Evolutionary conservation across 2,888 invertebrate genomes (phyloP), one percentile per base, ranked within the genome.

Genomic region (Megalurothrips usitatus): DNA sequence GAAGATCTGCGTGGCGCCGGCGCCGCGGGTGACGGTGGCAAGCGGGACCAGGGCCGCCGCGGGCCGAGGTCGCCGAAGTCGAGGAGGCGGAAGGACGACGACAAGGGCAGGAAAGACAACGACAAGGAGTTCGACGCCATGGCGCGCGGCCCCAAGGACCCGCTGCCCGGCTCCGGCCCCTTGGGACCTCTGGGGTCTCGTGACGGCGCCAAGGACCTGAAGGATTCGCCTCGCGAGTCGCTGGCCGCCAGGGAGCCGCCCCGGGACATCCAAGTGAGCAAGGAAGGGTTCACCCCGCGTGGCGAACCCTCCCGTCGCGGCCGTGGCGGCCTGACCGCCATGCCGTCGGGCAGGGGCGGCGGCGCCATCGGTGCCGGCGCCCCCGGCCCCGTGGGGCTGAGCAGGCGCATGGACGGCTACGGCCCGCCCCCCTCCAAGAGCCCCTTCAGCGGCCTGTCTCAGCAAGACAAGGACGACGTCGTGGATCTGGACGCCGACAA

Each of bases 281-380:
- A 75, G 82, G 94, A 94, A 85, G 94, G 93, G 79, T 96, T 96
- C 87, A 93, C 94, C 1, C 96, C 96, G 0, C 91, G 95, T 34
- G 96, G 96, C 0, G 96, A 96, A 87, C 96, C 96, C 0, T 96
- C 96, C 0, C 90, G 96, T 80, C 92, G 96, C 82, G 96, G 96
- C 9, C 90, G 96, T 82, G 95, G 94, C 23, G 90, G 90, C 49
- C 12, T 79, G 12, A 79, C 58, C 48, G 79, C 82, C 52, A 81
- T 81, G 43, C 23, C 80, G 68, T 80, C 80, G 26, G 82, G 82
- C 82, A 86, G 88, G 79, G 85, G 89, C 80, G 87, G 90, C 81
- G 89, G 91, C 48, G 87, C 88, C 23, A 85, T 87, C 47, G 84
- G 83, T 81, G 81, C 84, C 84, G 80, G 86, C 68, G 84, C 83